These are phyloP conservation scores for Chloroceryle aenea DNA, from an alignment of 2,113 vertebrate species.

Conservation along the genomic window DNA sequence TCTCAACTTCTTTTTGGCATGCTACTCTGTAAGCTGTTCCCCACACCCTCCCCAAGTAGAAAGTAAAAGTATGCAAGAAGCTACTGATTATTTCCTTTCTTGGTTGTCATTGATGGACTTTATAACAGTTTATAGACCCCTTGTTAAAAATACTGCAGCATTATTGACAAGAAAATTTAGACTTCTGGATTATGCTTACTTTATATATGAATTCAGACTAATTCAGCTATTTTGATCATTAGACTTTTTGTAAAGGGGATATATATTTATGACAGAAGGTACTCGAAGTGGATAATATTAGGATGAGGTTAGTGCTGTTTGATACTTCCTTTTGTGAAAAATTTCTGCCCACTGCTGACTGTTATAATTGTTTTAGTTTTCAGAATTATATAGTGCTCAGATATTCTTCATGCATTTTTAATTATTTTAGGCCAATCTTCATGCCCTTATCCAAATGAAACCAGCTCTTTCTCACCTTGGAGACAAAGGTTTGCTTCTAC, in stretches of 20 bases:
- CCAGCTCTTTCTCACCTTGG: slow-evolving; percentile 97
- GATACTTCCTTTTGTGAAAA: background rate
- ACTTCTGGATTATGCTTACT: background rate
- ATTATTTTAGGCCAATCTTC: slow-evolving; percentile 91
- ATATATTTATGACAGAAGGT: background rate
- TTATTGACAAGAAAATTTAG: background rate
- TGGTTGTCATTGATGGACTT: background rate
- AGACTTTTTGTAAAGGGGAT: background rate
- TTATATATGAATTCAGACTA: background rate
- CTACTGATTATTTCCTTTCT: background rate
- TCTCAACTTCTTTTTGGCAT: background rate
- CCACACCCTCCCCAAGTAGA: background rate
- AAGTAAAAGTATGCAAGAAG: background rate
- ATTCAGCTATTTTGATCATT: background rate
- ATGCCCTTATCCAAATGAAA: slow-evolving; percentile 97
- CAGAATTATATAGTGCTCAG: background rate
- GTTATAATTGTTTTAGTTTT: background rate
- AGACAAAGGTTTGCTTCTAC: slow-evolving; percentile 95
- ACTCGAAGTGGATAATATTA: background rate
- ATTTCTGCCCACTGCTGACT: background rate
- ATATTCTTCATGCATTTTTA: background rate
- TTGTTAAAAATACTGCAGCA: background rate
- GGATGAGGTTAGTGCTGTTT: background rate
- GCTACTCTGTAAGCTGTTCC: background rate
- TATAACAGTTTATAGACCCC: background rate